A percentile compares a stretch with the other conserved stretches of the same genome.
These are phyloP conservation scores for Hydrotaea diabolus DNA, from an alignment of 2,888 invertebrate species.

Conservation along the genomic window DNA sequence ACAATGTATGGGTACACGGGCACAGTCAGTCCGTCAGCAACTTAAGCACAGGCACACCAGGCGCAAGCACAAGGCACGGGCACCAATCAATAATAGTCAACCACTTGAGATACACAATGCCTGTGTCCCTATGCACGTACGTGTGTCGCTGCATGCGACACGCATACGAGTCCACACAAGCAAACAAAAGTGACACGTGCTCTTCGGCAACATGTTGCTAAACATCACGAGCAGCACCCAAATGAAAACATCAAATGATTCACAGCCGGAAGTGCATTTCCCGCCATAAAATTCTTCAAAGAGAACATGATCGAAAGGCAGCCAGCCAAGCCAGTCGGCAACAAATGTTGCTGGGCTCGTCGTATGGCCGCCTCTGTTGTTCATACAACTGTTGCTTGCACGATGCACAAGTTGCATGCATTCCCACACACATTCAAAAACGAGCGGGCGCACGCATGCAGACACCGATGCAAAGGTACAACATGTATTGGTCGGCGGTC, in stretches of 20 bases:
- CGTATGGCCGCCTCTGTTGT: conserved; percentile 38
- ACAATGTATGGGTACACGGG: conserved; percentile 17
- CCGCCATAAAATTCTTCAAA: conserved; percentile 61
- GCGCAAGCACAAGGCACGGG: neutral
- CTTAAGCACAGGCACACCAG: no score
- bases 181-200: conserved; percentile 46
- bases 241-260: conserved; percentile 20
- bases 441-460: no score
- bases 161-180: no score
- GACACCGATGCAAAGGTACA: neutral
- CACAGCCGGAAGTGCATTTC: conserved; percentile 61
- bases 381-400: conserved; percentile 51
- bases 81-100: neutral
- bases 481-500: neutral
- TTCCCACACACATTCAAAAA: neutral
- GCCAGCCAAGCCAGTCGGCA: neutral
- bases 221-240: conserved; percentile 38
- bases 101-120: no score
- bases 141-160: neutral
- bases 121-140: neutral
- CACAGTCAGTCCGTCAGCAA: neutral
- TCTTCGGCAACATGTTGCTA: conserved; percentile 44
- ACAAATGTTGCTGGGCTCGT: conserved; percentile 43
- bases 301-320: neutral
- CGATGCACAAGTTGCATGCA: conserved; percentile 27